Conservation (phyloP, 2,888 invertebrate species). For the Myopa testacea region DNA sequence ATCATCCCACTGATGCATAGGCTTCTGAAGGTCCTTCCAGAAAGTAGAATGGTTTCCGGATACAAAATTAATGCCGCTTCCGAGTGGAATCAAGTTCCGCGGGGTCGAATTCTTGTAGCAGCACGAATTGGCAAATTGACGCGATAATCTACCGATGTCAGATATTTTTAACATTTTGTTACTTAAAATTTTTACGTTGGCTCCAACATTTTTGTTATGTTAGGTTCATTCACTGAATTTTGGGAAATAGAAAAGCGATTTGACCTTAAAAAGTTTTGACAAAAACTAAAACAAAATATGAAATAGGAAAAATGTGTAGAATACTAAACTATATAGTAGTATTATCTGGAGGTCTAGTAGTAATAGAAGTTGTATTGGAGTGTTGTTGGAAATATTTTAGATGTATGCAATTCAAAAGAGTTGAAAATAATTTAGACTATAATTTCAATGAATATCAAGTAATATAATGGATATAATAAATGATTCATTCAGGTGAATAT, state of each 20-base stretch:
- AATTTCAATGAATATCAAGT: too few relatives aligned
- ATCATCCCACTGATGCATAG: neutral
- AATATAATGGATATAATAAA: too few relatives aligned
- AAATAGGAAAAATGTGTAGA: too few relatives aligned
- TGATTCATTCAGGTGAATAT: too few relatives aligned
- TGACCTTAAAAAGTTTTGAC: neutral
- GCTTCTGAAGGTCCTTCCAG: neutral
- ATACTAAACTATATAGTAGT: too few relatives aligned
- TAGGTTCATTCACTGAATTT: neutral
- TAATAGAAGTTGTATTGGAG: too few relatives aligned
- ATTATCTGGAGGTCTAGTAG: too few relatives aligned
- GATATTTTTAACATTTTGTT: constrained; percentile 38
- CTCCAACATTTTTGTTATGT: neutral
- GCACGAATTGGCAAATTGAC: constrained; percentile 41
- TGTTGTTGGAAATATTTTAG: too few relatives aligned
- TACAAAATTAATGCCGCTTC: neutral
- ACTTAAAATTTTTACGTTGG: constrained; percentile 32
- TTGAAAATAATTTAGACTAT: too few relatives aligned
- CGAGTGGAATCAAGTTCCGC: constrained; percentile 21
- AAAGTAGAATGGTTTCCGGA: neutral
- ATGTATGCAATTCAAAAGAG: too few relatives aligned
- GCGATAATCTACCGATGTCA: constrained; percentile 34
- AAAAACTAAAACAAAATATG: neutral
- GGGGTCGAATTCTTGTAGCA: constrained; percentile 41
- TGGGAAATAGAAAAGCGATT: neutral